Base-by-base conservation (phyloP, 2,797 vertebrate species). In the Thalassophryne amazonica region DNA sequence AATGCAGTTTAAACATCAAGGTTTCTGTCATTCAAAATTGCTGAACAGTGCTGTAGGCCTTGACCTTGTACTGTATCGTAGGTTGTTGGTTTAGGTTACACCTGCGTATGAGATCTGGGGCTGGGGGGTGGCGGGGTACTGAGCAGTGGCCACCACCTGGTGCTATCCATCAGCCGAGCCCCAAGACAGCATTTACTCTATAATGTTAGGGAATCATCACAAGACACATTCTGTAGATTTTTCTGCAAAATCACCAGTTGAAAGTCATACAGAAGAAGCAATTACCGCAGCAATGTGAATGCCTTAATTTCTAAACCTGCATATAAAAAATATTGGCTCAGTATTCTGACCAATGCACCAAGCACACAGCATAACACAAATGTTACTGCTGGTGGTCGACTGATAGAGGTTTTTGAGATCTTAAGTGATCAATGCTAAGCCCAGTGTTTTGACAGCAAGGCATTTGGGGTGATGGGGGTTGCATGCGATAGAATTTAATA, bases 91-190 rank as follows among this genome's bases (percentile, higher is more conserved):
- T 48, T 62, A 41, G 71, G 50, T 61, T 59, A 50, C 38, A 46
- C 73, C 52, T 79, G 41, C 38, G 1, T 9, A 74, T 76, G 73
- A 80, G 29, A 51, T 77, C 55, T 29, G 65, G 35, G 29, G 25
- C 47, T 34, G 46, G n/a, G 23, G 34, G 65, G 35, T 29, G 25
- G 47, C 34, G 46, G n/a, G 23, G 34, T 60, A 38, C 19, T 11
- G 22, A 32, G 25, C 7, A 29, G 53, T 23, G 56, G 41, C 31
- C 53, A 52, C 31, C 88, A 89, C 61, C 87, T 90, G 88, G 52
- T 74, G 61, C 63, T 69, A 60, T 87, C 86, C 57, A 50, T 88
- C 86, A 86, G 24, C 46, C 17, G 52, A 41, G 32, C 35, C 52
- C 56, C 13, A 19, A 54, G 43, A 55, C 38, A 46, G 22, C 56